Conservation (phyloP, 2,113 vertebrate species). For the Pandion haliaetus region DNA sequence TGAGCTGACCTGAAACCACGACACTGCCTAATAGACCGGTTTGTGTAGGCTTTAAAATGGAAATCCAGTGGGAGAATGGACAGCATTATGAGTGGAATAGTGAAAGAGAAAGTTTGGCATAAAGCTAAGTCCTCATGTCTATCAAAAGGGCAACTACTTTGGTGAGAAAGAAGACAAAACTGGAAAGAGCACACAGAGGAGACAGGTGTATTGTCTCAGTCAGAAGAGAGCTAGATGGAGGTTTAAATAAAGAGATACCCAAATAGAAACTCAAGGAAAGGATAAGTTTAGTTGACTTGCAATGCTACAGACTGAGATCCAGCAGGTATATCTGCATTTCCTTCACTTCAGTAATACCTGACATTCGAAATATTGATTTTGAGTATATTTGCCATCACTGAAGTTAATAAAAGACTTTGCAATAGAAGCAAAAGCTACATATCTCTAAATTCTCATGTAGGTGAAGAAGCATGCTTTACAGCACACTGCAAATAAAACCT, state of each 20-base stretch:
- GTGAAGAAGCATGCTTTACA: not conserved
- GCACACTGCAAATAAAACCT: not conserved
- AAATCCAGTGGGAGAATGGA: not conserved
- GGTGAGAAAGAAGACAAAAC: not conserved
- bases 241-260: not conserved
- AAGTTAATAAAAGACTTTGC: not conserved
- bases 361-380: not conserved
- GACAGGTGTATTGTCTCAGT: not conserved
- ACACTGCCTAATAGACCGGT: not conserved
- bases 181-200: not conserved
- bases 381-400: not conserved
- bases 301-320: not conserved
- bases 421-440: not conserved
- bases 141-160: not conserved
- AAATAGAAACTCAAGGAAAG: not conserved
- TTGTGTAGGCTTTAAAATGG: not conserved
- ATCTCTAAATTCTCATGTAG: not conserved
- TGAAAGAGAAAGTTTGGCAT: not conserved
- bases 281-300: not conserved
- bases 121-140: not conserved
- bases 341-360: not conserved
- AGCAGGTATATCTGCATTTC: not conserved
- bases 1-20: no score
- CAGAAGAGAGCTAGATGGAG: not conserved
- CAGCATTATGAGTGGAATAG: not conserved